Evolutionary conservation across 2,797 vertebrate genomes (phyloP).

Genomic region (Distichodus sexfasciatus): DNA sequence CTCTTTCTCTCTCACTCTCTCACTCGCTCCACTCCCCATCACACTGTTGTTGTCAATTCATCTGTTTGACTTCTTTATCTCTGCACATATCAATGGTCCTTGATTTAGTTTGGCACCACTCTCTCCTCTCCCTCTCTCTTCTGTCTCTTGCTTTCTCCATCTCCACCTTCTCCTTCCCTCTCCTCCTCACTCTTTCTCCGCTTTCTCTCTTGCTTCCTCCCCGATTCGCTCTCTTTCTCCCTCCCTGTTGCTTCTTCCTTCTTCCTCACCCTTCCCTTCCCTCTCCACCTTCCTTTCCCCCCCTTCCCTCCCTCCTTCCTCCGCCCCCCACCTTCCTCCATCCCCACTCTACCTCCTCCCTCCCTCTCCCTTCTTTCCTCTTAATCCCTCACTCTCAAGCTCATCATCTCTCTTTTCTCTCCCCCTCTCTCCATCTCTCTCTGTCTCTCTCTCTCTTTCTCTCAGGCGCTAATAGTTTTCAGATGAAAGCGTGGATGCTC

Average conservation of each 20-base stretch:
- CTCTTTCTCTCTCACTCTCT: no score
- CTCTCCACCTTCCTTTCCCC: neutral
- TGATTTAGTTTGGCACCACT: no score
- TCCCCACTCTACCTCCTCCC: neutral
- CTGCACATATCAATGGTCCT: no score
- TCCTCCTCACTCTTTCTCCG: neutral
- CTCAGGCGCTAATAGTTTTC: constrained; percentile 4
- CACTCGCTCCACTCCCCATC: no score
- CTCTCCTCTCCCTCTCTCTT: neutral
- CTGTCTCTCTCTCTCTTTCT: neutral
- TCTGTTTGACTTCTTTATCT: no score
- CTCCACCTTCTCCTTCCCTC: neutral
- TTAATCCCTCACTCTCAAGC: no score
- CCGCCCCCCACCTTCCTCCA: neutral
- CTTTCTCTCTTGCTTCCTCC: constrained; percentile 12
- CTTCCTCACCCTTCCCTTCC: neutral
- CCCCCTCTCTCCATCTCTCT: no score
- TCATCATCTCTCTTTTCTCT: neutral
- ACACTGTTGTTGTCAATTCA: no score
- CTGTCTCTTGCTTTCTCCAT: constrained; percentile 5
- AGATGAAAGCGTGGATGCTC: neutral
- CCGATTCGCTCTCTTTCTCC: constrained; percentile 1
- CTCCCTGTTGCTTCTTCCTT: neutral
- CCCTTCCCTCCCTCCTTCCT: neutral
- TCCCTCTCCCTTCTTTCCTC: neutral